These are phyloP conservation scores for Spodoptera litura DNA, from an alignment of 1,140 invertebrate genomes.

Conservation along the genomic window DNA sequence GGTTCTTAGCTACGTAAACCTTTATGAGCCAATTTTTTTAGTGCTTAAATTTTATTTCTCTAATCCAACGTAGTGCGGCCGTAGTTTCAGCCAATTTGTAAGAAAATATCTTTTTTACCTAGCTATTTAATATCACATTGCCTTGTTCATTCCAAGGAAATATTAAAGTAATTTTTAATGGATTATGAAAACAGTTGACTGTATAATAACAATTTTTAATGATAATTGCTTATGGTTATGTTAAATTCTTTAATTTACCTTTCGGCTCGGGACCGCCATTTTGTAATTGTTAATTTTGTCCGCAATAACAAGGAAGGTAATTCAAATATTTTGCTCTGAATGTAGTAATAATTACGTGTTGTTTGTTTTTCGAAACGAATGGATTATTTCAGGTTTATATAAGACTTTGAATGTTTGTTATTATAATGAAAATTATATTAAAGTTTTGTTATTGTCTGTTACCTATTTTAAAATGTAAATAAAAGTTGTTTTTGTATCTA, in stretches of 20 bases:
- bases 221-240: constrained; percentile 30
- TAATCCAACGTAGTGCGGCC: constrained; percentile 29
- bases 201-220: constrained; percentile 35
- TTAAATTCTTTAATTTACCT: constrained; percentile 33
- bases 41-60: constrained; percentile 49
- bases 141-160: neutral
- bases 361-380: constrained; percentile 26
- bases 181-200: constrained; percentile 15
- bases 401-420: constrained; percentile 12
- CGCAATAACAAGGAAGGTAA: constrained; percentile 11
- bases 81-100: constrained; percentile 34
- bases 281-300: constrained; percentile 26
- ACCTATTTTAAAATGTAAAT: too few relatives aligned
- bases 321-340: constrained; percentile 21
- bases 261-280: constrained; percentile 7
- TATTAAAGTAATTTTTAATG: constrained; percentile 24
- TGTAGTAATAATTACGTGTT: constrained; percentile 3
- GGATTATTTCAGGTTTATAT: constrained; percentile 22
- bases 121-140: constrained; percentile 14
- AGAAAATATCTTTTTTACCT: constrained; percentile 25
- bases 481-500: too few relatives aligned
- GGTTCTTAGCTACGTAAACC: constrained; percentile 47
- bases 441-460: neutral
- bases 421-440: constrained; percentile 4
- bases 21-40: constrained; percentile 40